Conservation (phyloP, 1,140 invertebrate species). For the Euura lappo region DNA sequence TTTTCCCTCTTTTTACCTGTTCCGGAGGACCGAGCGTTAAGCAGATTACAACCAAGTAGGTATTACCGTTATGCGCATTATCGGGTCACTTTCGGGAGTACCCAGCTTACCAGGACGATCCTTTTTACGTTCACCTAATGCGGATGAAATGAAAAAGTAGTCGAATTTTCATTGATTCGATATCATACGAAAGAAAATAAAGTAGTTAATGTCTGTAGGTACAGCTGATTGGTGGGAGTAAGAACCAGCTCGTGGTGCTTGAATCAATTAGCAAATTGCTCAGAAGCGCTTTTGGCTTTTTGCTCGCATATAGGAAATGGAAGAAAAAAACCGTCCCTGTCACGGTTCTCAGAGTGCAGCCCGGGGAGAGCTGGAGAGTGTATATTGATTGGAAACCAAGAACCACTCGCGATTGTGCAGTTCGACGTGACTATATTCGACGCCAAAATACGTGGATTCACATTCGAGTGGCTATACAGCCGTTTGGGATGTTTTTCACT, state of each 20-base stretch:
- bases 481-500: not conserved
- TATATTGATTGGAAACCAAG: not conserved
- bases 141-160: not conserved
- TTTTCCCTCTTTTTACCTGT: not conserved
- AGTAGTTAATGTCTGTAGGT: not conserved
- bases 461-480: not conserved
- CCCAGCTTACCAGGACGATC: not conserved
- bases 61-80: constrained; percentile 1
- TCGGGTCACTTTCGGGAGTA: not conserved
- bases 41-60: not conserved
- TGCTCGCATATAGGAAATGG: not conserved
- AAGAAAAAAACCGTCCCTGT: not conserved
- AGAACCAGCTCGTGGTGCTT: not conserved
- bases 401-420: not conserved
- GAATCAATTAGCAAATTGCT: constrained; percentile 5
- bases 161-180: not conserved
- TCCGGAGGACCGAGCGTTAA: not conserved
- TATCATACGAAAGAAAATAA: not conserved
- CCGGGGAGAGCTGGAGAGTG: not conserved
- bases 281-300: not conserved
- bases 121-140: not conserved
- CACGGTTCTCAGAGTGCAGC: not conserved
- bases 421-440: not conserved
- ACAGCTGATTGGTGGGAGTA: no score
- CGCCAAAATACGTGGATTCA: not conserved